Base-by-base conservation (phyloP, 2,797 vertebrate species). In the Anguilla megastoma region DNA sequence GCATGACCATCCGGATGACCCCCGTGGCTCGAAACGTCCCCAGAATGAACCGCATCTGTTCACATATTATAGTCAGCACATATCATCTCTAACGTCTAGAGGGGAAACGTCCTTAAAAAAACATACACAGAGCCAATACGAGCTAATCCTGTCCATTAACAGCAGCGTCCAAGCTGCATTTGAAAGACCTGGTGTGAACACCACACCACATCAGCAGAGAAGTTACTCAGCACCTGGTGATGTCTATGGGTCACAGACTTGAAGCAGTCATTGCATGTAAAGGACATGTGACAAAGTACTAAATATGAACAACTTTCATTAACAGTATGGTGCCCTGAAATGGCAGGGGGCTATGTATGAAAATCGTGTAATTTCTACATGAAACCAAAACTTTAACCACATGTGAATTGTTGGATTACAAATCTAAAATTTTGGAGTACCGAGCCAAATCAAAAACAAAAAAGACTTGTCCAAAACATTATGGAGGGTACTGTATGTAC, bases 141-240 rank as follows among this genome's bases (percentile, higher is more conserved):
- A 94, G 91, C 91, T 94, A 89, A 92, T 93, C 89, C 90, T 93
- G 93, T 89, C 91, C 91, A 90, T 92, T 92, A 92, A 90, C 86
- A 89, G 14, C 74, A n/a, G 41, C 54, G 88, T 91, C 91, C 87
- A 87, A 71, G n/a, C 90, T 89, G 91, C 76, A 84, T 89, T 92
- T 87, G 85, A 69, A 45, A 89, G 89, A 76, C 83, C 86, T 85
- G 89, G 90, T 85, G 88, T 88, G 87, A 90, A 88, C 85, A 90
- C 88, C 48, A 63, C 87, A 45, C 41, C 41, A 45, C 41, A 45
- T 45, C 41, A 45, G 41, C 41, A 45, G 41, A 45, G 41, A 45
- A 45, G 41, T 45, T 5, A 45, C 41, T 45, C 41, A 45, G 41
- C 41, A 45, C 41, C 41, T 45, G 41, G 41, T 45, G 41, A 45